Conservation (phyloP, 2,888 invertebrate species). For the Stenolophus ochropezus region DNA sequence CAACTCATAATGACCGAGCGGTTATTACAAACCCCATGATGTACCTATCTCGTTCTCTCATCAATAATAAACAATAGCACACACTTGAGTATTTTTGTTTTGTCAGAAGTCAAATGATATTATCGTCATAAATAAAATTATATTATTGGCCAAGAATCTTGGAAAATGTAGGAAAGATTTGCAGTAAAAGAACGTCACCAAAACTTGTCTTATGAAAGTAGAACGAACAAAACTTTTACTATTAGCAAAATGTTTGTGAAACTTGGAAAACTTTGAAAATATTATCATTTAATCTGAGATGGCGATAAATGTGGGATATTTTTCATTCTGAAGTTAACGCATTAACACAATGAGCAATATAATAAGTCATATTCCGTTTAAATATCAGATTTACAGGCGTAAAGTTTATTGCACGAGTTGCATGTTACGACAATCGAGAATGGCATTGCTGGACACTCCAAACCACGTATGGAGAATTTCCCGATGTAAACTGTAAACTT, state of each 20-base stretch:
- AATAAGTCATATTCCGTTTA: neutral
- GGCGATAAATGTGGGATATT: conserved; percentile 21
- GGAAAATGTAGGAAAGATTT: neutral
- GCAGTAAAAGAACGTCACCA: conserved; percentile 18
- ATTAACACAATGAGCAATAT: neutral
- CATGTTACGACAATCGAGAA: neutral
- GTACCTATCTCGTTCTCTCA: too few relatives aligned
- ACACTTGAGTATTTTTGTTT: too few relatives aligned
- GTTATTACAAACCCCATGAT: too few relatives aligned
- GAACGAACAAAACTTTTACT: conserved; percentile 50
- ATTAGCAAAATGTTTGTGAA: conserved; percentile 47
- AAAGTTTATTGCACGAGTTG: neutral
- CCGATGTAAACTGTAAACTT: neutral
- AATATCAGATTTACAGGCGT: conserved; percentile 24
- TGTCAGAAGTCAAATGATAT: too few relatives aligned
- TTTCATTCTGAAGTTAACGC: neutral
- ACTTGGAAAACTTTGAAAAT: conserved; percentile 43
- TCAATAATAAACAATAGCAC: too few relatives aligned
- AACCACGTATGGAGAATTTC: neutral
- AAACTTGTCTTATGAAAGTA: conserved; percentile 51
- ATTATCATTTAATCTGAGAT: conserved; percentile 38
- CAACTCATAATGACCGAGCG: too few relatives aligned
- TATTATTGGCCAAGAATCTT: neutral
- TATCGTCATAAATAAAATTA: neutral
- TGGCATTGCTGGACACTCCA: neutral